These are phyloP conservation scores for Stylophora pistillata DNA, from an alignment of 64 coral and sea anemone species.

Conservation along the genomic window DNA sequence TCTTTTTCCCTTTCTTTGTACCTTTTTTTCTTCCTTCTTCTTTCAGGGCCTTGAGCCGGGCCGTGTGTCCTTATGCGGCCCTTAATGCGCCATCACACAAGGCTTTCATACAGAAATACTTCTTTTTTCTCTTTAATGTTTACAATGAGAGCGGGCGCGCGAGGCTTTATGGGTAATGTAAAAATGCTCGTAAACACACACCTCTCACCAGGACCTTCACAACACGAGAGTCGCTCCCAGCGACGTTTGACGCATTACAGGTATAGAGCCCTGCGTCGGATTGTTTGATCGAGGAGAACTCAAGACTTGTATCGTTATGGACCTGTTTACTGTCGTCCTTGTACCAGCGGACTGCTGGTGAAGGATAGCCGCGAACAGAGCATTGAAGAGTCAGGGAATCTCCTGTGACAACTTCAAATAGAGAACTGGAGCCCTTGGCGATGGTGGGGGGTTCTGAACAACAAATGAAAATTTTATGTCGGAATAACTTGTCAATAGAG, in stretches of 20 bases:
- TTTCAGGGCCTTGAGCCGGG: no score
- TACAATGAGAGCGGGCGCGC: no score
- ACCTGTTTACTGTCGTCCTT: neutral
- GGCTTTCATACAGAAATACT: no score
- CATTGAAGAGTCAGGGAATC: slow-evolving; percentile 3
- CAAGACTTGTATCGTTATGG: slow-evolving; percentile 2
- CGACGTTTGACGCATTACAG: slow-evolving; percentile 9
- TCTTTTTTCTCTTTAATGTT: no score
- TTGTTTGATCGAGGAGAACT: neutral
- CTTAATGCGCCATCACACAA: no score
- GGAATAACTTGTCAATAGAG: neutral
- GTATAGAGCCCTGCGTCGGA: neutral
- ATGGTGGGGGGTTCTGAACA: slow-evolving; percentile 5
- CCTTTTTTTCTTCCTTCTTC: no score
- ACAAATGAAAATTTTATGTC: neutral
- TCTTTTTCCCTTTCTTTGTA: no score
- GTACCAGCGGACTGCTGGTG: neutral
- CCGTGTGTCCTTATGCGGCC: no score
- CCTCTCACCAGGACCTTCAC: slow-evolving; percentile 14
- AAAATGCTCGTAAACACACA: neutral
- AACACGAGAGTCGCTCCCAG: neutral
- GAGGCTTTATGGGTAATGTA: no score
- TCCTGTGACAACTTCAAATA: neutral
- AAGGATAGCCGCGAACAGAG: slow-evolving; percentile 3
- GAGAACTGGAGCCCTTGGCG: neutral